Conservation (phyloP, 2,797 vertebrate genomes). For the Molothrus ater region DNA sequence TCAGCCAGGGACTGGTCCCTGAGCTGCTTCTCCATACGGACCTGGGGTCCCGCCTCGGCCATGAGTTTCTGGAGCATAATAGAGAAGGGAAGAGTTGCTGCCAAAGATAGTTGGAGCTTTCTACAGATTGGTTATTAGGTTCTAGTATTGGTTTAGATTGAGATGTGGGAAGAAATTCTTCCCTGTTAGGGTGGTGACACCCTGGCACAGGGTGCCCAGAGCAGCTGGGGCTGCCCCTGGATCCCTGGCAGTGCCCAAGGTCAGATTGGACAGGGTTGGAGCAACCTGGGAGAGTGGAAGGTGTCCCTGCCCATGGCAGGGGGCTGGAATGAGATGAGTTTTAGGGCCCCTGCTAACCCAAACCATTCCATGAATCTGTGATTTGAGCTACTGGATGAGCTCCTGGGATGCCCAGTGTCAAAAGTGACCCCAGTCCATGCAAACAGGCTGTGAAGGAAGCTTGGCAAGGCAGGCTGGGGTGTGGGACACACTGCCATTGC, state of each 20-base stretch:
- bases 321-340: background rate
- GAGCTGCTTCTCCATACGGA: background rate
- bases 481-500: background rate
- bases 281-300: fast-evolving
- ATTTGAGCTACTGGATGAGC: background rate
- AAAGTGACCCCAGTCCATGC: fast-evolving
- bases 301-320: background rate
- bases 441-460: background rate
- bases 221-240: background rate
- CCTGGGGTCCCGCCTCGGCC: background rate
- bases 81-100: background rate
- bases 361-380: background rate
- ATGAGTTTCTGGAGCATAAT: background rate
- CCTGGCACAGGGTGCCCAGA: background rate
- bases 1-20: background rate
- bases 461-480: background rate
- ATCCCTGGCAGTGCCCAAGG: background rate
- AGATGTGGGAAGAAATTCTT: background rate
- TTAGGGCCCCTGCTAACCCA: background rate
- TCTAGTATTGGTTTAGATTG: background rate
- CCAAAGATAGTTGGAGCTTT: background rate
- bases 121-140: background rate
- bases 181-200: fast-evolving
- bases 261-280: background rate
- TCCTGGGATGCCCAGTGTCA: background rate